phyloP scores from a whole-genome alignment of 2,113 vertebrate species.

The zebrafish (Danio rerio) region GRCz12tu NC_133180.1:77967501-77968000 shows the following conservation, averaged over 20 bases:
- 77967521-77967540: neutral
- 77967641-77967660: neutral
- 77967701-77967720: conserved; percentile 3
- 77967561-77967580: neutral
- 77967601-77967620: neutral
- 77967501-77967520: neutral
- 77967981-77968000: too few species aligned
- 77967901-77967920: too few species aligned
- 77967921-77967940: too few species aligned
- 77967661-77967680: neutral
- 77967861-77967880: too few species aligned
- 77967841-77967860: too few species aligned
- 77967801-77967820: too few species aligned
- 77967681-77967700: conserved; percentile 4
- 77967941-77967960: too few species aligned
- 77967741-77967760: neutral
- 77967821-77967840: too few species aligned
- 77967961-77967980: too few species aligned
- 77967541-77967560: conserved; percentile 1
- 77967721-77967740: neutral
- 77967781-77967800: neutral
- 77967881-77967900: too few species aligned
- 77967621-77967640: neutral
- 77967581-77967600: neutral
- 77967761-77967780: neutral